These are phyloP conservation scores for Pyrgilauda ruficollis DNA, from an alignment of 2,113 vertebrate species.

Conservation along the genomic window DNA sequence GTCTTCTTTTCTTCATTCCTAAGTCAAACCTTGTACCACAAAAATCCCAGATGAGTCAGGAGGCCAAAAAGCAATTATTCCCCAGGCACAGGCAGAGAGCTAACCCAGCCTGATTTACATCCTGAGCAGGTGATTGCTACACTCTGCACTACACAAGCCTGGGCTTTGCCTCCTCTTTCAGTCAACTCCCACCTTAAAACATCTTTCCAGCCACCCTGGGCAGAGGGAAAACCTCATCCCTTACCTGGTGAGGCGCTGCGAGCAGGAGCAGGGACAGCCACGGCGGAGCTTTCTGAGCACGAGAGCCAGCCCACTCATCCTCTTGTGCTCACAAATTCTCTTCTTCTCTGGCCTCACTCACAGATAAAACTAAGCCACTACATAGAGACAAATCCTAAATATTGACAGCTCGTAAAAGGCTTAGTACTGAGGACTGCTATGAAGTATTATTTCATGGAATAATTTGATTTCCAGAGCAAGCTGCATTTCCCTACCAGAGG, in stretches of 20 bases:
- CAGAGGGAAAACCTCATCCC: neutral
- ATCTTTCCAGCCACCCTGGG: neutral
- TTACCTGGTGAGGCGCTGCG: neutral
- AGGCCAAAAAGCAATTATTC: neutral
- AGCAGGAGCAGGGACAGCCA: neutral
- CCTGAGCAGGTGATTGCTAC: neutral
- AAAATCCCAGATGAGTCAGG: neutral
- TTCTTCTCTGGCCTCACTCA: neutral
- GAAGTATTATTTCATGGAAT: neutral
- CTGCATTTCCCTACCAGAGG: neutral
- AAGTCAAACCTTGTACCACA: neutral
- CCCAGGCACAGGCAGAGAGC: neutral
- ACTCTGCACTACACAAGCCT: neutral
- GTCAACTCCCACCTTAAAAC: neutral
- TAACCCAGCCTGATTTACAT: neutral
- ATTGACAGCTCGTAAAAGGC: neutral
- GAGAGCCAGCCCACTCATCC: neutral
- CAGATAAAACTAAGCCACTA: neutral
- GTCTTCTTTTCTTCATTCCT: neutral
- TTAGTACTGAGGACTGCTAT: neutral
- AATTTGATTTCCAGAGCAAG: neutral
- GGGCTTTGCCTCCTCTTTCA: neutral
- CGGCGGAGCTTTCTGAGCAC: accelerated
- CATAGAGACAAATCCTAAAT: neutral
- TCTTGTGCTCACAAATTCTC: neutral